Conservation (phyloP, 2,888 invertebrate genomes). For the Spilosoma lubricipeda region DNA sequence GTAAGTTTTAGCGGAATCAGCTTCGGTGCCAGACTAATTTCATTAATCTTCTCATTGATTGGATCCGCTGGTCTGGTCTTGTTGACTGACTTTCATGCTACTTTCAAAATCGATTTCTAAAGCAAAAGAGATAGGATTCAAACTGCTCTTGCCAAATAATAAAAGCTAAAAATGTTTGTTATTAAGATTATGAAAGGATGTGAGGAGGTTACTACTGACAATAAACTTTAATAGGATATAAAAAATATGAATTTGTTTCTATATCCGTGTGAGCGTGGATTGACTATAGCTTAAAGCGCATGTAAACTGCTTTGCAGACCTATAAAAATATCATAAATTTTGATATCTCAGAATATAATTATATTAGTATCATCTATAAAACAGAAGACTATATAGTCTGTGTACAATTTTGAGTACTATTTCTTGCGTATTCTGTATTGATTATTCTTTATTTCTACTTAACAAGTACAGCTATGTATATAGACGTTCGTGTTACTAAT, state of each 20-base stretch:
- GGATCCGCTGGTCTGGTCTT: conserved; percentile 52
- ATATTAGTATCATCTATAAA: neutral
- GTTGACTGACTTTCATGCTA: conserved; percentile 43
- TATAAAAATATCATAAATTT: neutral
- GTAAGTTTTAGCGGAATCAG: conserved; percentile 54
- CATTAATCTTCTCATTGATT: conserved; percentile 73
- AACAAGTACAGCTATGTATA: too few species aligned
- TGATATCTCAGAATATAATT: neutral
- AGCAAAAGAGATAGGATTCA: conserved; percentile 25
- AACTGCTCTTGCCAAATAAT: neutral
- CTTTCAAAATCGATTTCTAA: conserved; percentile 32
- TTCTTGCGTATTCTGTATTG: neutral
- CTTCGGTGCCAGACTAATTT: conserved; percentile 65
- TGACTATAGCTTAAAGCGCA: neutral
- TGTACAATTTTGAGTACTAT: neutral
- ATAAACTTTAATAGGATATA: neutral
- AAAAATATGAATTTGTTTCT: neutral
- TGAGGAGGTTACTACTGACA: neutral
- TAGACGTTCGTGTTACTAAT: too few species aligned
- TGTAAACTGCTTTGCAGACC: neutral
- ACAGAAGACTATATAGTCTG: neutral
- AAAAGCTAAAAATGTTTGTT: neutral
- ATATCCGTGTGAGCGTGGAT: neutral
- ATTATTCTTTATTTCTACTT: neutral
- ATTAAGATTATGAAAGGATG: neutral